These are phyloP conservation scores for Otis tarda DNA, from an alignment of 2,113 vertebrate genomes.

Conservation along the genomic window DNA sequence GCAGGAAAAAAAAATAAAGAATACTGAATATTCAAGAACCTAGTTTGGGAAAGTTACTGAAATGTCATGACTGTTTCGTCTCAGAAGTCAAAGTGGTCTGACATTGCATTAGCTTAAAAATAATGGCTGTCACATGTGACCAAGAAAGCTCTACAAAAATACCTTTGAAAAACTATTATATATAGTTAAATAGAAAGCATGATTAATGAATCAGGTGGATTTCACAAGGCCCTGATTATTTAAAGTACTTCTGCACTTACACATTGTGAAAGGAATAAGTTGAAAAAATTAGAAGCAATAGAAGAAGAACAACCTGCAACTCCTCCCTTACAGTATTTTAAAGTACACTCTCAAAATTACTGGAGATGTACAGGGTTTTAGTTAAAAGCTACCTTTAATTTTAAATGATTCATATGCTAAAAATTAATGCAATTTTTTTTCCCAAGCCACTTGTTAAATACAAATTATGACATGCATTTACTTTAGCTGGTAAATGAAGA, in stretches of 20 bases:
- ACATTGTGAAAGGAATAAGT: background rate
- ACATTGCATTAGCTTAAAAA: background rate
- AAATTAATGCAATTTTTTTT: background rate
- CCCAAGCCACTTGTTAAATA: background rate
- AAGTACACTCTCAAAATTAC: background rate
- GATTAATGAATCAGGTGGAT: background rate
- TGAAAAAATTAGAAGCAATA: background rate
- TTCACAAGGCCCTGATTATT: background rate
- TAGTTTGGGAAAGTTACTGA: background rate
- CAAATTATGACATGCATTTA: background rate
- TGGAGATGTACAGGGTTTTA: background rate
- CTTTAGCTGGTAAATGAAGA: background rate
- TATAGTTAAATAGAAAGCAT: background rate
- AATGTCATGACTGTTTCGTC: background rate
- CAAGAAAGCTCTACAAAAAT: background rate
- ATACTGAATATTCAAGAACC: slow-evolving; percentile 3
- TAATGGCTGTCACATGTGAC: background rate
- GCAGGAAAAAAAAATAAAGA: background rate
- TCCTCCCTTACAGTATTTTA: background rate
- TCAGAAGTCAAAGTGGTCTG: background rate
- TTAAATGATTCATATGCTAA: background rate
- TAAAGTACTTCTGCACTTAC: background rate
- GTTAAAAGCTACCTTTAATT: slow-evolving; percentile 3
- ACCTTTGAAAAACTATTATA: background rate
- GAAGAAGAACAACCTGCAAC: background rate